Conservation (phyloP, 1,140 invertebrate species). For the Armadillidium nasatum region DNA sequence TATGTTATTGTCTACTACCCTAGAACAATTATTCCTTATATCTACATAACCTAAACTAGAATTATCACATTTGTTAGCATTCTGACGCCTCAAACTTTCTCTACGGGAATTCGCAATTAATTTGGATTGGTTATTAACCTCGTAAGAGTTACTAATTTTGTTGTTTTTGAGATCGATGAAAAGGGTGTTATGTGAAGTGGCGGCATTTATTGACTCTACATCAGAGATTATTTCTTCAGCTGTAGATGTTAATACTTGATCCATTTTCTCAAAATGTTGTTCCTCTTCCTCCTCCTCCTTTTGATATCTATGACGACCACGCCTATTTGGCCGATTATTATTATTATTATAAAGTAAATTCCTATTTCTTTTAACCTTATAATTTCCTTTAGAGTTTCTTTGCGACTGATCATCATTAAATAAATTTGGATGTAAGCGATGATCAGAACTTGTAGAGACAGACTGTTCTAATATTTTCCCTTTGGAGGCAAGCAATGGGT, state of each 20-base stretch:
- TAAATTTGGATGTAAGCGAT: constrained; percentile 27
- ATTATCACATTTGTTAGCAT: constrained; percentile 42
- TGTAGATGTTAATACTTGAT: background rate
- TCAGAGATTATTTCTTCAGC: constrained; percentile 13
- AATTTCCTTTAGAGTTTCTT: constrained; percentile 21
- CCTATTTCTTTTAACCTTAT: constrained; percentile 22
- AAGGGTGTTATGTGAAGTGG: background rate
- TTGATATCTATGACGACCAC: background rate
- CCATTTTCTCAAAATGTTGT: background rate
- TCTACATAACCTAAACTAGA: constrained; percentile 42
- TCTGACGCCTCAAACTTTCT: constrained; percentile 34
- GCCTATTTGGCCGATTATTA: background rate
- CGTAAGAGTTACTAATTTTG: constrained; percentile 16
- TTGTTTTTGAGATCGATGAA: background rate
- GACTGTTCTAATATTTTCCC: constrained; percentile 10
- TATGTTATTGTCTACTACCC: constrained; percentile 37
- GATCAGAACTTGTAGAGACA: constrained; percentile 20
- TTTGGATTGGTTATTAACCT: constrained; percentile 24
- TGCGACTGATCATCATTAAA: constrained; percentile 29
- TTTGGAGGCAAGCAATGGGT: constrained; percentile 23
- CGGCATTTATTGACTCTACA: constrained; percentile 14
- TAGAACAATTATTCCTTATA: constrained; percentile 42
- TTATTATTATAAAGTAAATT: background rate
- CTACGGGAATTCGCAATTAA: constrained; percentile 29
- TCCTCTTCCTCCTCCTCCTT: background rate